Percentiles rank a stretch among this genome's conserved stretches.
phyloP scores from a whole-genome alignment of 2,797 vertebrate genomes.

The Morus bassanus region DNA sequence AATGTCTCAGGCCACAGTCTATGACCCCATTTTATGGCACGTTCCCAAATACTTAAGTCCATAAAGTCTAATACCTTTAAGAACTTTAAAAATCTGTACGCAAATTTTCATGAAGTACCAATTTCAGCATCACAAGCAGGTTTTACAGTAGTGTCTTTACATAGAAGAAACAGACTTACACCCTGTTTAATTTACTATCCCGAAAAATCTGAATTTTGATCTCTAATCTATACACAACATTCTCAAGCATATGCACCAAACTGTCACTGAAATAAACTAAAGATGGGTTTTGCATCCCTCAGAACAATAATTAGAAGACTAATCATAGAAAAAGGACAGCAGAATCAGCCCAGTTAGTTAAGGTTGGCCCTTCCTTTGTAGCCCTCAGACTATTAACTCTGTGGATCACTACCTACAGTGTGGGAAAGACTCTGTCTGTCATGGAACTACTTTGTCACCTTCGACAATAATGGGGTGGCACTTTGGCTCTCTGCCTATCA shows the following conservation, averaged over 20 bases:
- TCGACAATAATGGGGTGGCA: background rate
- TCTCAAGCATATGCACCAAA: background rate
- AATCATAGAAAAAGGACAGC: background rate
- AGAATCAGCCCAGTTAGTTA: background rate
- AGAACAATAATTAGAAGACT: background rate
- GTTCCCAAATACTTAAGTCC: background rate
- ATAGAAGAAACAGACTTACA: background rate
- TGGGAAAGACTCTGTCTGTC: background rate
- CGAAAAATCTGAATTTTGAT: background rate
- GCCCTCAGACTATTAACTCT: background rate
- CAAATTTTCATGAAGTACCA: background rate
- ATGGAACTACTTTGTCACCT: background rate
- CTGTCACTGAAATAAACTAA: background rate
- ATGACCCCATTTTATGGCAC: background rate
- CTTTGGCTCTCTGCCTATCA: background rate
- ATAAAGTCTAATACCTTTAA: background rate
- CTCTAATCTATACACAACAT: background rate
- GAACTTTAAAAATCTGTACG: background rate
- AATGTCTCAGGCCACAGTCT: background rate
- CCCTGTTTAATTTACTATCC: background rate
- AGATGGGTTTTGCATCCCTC: background rate
- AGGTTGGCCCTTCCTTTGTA: background rate
- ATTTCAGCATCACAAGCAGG: background rate
- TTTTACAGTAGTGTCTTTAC: background rate
- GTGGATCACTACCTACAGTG: background rate